Base-by-base conservation (phyloP, 2,888 invertebrate species). In the Pammene aurita region DNA sequence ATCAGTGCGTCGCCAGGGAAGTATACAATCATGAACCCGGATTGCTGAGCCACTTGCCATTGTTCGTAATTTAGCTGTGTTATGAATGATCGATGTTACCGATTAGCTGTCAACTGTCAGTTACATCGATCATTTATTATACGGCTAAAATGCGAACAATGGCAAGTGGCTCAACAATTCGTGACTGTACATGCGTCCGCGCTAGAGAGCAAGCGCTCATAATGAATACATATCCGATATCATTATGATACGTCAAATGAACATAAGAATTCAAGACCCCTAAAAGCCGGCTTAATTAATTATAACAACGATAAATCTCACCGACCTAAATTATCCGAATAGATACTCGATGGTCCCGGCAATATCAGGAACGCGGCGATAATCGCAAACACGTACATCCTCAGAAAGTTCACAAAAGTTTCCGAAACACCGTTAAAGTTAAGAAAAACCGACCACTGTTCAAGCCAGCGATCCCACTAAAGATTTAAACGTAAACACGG, bases 271-370 rank as follows among this genome's bases (percentile, higher is more conserved):
- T 48, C 44, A 46, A 58, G 26, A 54, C 50, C 35, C 18, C 63
- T 46, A 35, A 52, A 52, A 54, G 54, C n/a, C 54, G 34, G 42
- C 52, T 50, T 55, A 42, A 63, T 60, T 55, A 42, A 63, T 68
- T 60, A 67, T 48, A 35, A 57, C 50, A 56, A 18, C 50, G 9
- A 68, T 68, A 75, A 71, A 68, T 74, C 58, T 70, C 42, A 77
- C 79, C 70, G 74, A 92, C 92, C 92, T 83, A 91, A 84, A 81
- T 89, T 90, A 88, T 92, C 92, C 71, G 90, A 87, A 83, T 86
- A 88, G 76, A 84, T 86, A 78, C 86, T 85, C 78, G 89, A 89
- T 78, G 88, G 89, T 71, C 84, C 83, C 76, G 84, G 84, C 71
- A 88, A 76, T 66, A 80, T 77, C 80, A 91, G 83, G 80, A 88